phyloP scores from a whole-genome alignment of 2,797 vertebrate genomes.

The Tarsius wallacei region DNA sequence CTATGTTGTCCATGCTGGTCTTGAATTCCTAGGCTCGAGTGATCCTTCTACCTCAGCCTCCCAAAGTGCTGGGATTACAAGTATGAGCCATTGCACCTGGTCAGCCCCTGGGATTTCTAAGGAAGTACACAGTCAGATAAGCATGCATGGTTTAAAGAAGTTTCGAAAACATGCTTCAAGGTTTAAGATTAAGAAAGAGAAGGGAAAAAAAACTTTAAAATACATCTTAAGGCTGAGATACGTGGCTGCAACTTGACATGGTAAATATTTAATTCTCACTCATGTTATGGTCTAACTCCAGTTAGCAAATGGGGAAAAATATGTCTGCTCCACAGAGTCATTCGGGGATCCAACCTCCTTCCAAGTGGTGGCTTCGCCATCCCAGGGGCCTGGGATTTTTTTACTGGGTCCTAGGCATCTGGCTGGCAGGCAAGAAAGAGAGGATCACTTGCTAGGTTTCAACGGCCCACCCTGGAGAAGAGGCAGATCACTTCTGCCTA shows the following conservation, averaged over 20 bases:
- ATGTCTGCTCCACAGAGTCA: neutral
- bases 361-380: neutral
- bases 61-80: too few species aligned
- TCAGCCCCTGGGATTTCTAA: too few species aligned
- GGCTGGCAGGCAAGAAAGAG: neutral
- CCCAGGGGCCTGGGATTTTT: neutral
- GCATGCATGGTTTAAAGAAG: too few species aligned
- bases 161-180: too few species aligned
- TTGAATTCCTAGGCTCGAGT: too few species aligned
- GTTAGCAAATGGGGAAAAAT: neutral
- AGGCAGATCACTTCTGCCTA: neutral
- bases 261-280: neutral
- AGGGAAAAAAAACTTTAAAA: too few species aligned
- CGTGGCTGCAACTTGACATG: neutral
- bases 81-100: too few species aligned
- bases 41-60: too few species aligned
- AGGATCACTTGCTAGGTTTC: neutral
- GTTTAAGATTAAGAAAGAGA: too few species aligned
- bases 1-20: too few species aligned
- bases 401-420: neutral
- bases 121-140: too few species aligned
- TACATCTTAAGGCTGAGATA: too few species aligned
- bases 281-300: neutral
- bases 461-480: neutral
- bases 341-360: neutral